Evolutionary conservation across 64 coral and sea anemone species (phyloP), one percentile per base, ranked within the genome.

Genomic region (Catalaphyllia jardinei): DNA sequence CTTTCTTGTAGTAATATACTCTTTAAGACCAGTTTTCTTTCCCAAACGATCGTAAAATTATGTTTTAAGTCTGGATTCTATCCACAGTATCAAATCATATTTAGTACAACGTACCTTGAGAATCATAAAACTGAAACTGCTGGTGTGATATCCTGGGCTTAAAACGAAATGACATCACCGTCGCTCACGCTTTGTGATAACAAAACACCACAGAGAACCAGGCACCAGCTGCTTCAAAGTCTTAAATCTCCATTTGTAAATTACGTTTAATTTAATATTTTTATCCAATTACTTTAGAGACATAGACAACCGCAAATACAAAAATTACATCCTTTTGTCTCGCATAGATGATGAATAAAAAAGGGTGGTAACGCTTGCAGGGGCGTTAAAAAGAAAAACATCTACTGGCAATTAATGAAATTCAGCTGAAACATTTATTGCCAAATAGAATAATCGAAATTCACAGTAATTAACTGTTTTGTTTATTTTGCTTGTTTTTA

Each of bases 191-290:
- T 27, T 46, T n/a, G 65, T 27, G 65, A 77, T 8, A 24, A 24
- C 31, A 24, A 51, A 50, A 15, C 33, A 71, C 13, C 10, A 28
- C 63, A 71, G 22, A 50, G 25, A 63, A 22, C 20, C 65, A 85
- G 81, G 25, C 81, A 22, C 20, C 65, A 85, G 81, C 62, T 85
- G 81, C 79, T 42, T 62, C 62, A 65, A 67, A 18, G 79, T 83
- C 11, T 25, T 24, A 33, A 13, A 42, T 14, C 35, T 71, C 49
- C 38, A 39, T n/a, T 71, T 71, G 3, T 85, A 30, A 10, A 28
- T 71, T 71, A 22, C 31, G 5, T 85, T 85, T 71, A 85, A 85
- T 85, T 54, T 71, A 71, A 71, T 51, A 83, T 85, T 85, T 69
- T 28, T 85, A 39, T 69, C 81, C 42, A 85, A 52, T 85, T 85